A percentile compares a stretch with the other conserved stretches of the same genome.
Conservation (phyloP, 2,797 vertebrate species). For the Hipposideros larvatus region DNA sequence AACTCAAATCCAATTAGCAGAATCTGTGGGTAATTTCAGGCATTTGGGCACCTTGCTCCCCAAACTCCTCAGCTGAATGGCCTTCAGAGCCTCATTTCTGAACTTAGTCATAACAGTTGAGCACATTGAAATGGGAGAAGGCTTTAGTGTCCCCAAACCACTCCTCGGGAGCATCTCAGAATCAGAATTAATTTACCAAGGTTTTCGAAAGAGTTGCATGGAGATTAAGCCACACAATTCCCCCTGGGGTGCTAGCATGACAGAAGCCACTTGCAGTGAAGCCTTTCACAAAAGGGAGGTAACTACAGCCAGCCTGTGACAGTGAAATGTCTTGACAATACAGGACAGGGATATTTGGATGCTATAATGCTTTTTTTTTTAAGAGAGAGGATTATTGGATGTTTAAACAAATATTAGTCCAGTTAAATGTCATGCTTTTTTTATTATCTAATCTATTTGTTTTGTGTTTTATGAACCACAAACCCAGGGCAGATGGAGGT, state of each 20-base stretch:
- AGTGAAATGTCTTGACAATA: neutral
- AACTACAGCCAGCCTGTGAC: neutral
- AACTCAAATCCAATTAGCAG: constrained; percentile 54
- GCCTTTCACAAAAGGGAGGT: neutral
- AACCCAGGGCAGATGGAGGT: neutral
- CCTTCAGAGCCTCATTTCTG: neutral
- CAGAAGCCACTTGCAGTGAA: neutral
- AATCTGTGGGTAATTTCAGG: constrained; percentile 40
- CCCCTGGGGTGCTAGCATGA: neutral
- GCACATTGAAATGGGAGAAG: neutral
- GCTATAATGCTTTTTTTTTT: neutral
- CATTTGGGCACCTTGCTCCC: neutral
- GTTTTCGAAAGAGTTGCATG: constrained; percentile 20
- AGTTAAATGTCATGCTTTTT: constrained; percentile 58
- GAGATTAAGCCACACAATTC: neutral
- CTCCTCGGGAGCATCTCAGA: neutral
- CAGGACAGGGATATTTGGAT: neutral
- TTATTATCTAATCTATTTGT: constrained; percentile 52
- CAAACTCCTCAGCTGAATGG: neutral
- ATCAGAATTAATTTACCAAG: constrained; percentile 2
- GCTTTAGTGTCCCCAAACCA: neutral
- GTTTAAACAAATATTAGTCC: constrained; percentile 54
- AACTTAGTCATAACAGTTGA: neutral
- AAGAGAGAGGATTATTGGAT: constrained; percentile 36
- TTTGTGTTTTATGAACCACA: constrained; percentile 68